A percentile compares a stretch with the other conserved stretches of the same genome.
Evolutionary conservation across 2,113 vertebrate species (phyloP).

Genomic region (Cebidichthys violaceus): DNA sequence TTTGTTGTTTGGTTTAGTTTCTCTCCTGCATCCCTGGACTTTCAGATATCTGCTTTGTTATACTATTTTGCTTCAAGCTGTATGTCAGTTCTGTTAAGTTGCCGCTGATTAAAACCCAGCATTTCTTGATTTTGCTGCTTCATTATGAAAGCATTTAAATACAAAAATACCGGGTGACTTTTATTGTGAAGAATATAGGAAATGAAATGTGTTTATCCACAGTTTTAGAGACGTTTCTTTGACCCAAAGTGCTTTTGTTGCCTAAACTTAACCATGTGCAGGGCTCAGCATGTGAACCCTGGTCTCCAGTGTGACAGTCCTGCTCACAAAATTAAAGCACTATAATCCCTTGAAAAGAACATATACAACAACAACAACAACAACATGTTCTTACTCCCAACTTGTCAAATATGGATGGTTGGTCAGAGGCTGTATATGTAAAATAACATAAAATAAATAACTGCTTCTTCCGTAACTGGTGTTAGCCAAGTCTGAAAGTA

Average conservation of each 20-base stretch:
- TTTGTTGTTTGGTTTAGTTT: too few relatives aligned
- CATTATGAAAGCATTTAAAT: neutral
- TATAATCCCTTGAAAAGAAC: neutral
- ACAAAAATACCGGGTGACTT: neutral
- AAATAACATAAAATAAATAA: neutral
- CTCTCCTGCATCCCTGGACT: neutral
- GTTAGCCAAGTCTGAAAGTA: neutral
- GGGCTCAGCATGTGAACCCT: too few relatives aligned
- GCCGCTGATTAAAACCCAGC: neutral
- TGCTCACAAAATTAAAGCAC: too few relatives aligned
- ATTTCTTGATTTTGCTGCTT: neutral
- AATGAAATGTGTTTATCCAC: neutral
- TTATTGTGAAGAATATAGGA: neutral
- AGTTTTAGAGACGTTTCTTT: neutral
- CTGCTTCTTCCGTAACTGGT: neutral
- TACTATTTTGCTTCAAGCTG: neutral
- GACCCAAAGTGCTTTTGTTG: too few relatives aligned
- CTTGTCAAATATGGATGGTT: too few relatives aligned
- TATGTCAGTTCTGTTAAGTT: neutral
- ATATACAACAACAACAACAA: neutral
- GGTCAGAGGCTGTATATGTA: too few relatives aligned
- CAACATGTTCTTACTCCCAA: too few relatives aligned
- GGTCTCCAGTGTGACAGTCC: too few relatives aligned
- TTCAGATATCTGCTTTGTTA: neutral
- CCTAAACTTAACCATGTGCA: too few relatives aligned